Percentiles rank a stretch among this genome's conserved stretches.
These are phyloP conservation scores for Aphis craccivora DNA, from an alignment of 1,140 invertebrate species.

Conservation along the genomic window DNA sequence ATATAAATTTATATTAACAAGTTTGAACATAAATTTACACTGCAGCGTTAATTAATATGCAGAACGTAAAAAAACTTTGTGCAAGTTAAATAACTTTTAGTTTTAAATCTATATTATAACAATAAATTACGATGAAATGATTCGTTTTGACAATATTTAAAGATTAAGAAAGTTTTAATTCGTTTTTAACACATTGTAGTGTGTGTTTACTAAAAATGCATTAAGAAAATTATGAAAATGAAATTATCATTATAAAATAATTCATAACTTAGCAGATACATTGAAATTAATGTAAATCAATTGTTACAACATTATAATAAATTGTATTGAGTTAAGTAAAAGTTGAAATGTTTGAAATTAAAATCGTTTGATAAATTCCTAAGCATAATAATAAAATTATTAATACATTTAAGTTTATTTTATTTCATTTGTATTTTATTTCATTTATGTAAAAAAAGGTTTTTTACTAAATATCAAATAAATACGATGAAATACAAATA, in stretches of 20 bases:
- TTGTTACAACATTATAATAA: not conserved
- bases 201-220: not conserved
- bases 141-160: conserved; percentile 10
- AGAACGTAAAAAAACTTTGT: not conserved
- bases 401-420: not conserved
- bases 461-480: not conserved
- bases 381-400: not conserved
- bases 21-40: not conserved
- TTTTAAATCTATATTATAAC: conserved; percentile 11
- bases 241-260: not conserved
- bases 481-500: not conserved
- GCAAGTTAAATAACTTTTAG: not conserved
- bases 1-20: not conserved
- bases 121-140: not conserved
- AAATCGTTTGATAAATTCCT: not conserved
- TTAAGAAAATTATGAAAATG: not conserved
- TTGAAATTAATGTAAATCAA: not conserved
- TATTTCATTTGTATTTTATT: not conserved
- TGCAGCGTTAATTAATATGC: not conserved
- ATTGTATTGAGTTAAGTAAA: not conserved
- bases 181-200: not conserved
- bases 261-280: not conserved
- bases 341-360: not conserved
- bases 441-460: not conserved
- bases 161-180: not conserved